These are phyloP conservation scores for Pocillopora grandis DNA, from an alignment of 92 coral and sea anemone genomes.

Conservation along the genomic window DNA sequence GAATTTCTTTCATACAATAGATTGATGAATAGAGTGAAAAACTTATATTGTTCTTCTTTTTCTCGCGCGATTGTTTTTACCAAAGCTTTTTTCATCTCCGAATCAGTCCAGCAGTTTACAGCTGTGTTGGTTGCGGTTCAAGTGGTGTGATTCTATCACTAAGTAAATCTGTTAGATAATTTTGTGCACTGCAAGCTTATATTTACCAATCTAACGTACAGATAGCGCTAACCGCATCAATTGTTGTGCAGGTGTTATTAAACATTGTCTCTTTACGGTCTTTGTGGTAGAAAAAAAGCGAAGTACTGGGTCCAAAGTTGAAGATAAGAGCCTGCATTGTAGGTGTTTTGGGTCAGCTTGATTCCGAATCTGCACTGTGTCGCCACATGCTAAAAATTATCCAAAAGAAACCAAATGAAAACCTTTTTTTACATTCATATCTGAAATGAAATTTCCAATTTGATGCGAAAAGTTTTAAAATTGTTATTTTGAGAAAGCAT, in stretches of 20 bases:
- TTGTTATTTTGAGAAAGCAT: too few relatives aligned
- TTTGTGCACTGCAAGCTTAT: background rate
- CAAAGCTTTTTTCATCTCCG: too few relatives aligned
- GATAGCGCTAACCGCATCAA: conserved; percentile 16
- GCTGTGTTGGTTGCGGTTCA: background rate
- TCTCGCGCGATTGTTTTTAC: too few relatives aligned
- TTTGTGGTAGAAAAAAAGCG: background rate
- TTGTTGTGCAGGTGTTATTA: background rate
- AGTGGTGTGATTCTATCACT: background rate
- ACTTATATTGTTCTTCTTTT: too few relatives aligned
- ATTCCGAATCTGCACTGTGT: too few relatives aligned
- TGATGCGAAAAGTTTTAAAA: too few relatives aligned
- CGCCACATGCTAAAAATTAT: too few relatives aligned
- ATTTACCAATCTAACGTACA: background rate
- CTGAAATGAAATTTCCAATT: too few relatives aligned
- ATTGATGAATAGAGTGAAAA: too few relatives aligned
- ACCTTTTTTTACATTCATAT: background rate
- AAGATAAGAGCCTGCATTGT: background rate
- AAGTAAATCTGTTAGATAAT: background rate
- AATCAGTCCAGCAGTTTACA: too few relatives aligned
- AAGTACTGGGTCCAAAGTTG: background rate
- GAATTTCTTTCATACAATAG: too few relatives aligned
- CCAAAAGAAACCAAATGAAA: too few relatives aligned
- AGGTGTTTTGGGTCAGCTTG: background rate
- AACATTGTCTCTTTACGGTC: background rate